Base-by-base conservation (phyloP, 2,113 vertebrate species). In the Agapornis roseicollis region DNA sequence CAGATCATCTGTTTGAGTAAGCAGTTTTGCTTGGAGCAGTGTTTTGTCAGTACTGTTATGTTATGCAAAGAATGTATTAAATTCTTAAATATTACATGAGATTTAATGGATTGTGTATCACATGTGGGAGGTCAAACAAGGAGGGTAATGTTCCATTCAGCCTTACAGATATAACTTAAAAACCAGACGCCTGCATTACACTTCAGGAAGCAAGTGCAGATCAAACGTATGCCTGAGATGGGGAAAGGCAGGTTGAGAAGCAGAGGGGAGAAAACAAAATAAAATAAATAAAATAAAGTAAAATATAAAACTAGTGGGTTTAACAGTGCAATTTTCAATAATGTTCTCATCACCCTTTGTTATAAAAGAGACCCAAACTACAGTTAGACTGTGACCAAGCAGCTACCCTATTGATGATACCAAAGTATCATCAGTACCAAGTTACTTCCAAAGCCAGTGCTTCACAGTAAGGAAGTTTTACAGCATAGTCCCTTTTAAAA, bases 41-140 rank as follows among this genome's bases (percentile, higher is more conserved):
- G 71, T 70, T 95, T 80, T 91, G 66, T 65, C 85, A 76, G 76
- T 90, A 61, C 35, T 88, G 74, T 85, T 87, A 41, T 23, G 31
- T 79, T 92, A 94, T 85, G 81, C 89, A 89, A 96, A 94, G 93
- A 89, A 89, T 87, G 79, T 85, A 94, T 94, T 95, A 91, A 81
- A 89, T 79, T 93, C 83, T 93, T 95, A 85, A 96, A 95, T 91
- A 95, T 87, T 93, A 68, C 84, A 91, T 85, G 93, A 95, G 87
- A 88, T 72, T 85, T 94, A 92, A 93, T 87, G 89, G 84, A 52
- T 87, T 93, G 81, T 72, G 47, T 46, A 89, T 91, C 0, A 10
- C 47, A 53, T 28, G 84, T 41, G 68, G 84, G 81, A 95, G 74
- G 93, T 94, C 94, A 95, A 56, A 91, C 74, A 89, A 94, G 73